phyloP scores from a whole-genome alignment of 2,888 invertebrate genomes.

The Lochmaea capreae region DNA sequence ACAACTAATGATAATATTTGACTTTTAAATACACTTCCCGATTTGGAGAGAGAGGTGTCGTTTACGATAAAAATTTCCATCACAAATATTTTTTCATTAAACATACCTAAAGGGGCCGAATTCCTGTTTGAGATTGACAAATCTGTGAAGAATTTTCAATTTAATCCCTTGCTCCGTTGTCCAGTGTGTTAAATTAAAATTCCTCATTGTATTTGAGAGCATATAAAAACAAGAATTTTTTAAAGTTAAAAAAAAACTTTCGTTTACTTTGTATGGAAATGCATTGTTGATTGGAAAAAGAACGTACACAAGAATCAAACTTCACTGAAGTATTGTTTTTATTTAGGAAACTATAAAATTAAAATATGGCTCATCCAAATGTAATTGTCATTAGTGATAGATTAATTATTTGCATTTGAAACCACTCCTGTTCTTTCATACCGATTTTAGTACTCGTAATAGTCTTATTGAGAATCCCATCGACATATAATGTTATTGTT shows the following conservation, averaged over 20 bases:
- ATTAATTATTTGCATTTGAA: background rate
- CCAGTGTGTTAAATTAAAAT: constrained; percentile 35
- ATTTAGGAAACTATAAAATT: too few species aligned
- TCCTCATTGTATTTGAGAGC: constrained; percentile 15
- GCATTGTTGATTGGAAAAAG: background rate
- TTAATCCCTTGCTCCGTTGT: constrained; percentile 21
- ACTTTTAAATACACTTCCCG: background rate
- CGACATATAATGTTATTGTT: constrained; percentile 22
- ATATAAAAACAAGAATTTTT: constrained; percentile 10
- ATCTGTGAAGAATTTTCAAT: constrained; percentile 30
- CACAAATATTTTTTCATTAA: constrained; percentile 29
- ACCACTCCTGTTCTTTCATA: background rate
- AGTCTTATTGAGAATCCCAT: constrained; percentile 2
- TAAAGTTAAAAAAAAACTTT: background rate
- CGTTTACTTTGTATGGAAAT: background rate
- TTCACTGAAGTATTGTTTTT: too few species aligned
- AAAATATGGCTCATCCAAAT: too few species aligned
- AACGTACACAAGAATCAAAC: too few species aligned
- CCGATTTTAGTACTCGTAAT: background rate
- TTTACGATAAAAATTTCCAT: constrained; percentile 17
- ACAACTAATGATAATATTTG: background rate
- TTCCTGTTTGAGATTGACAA: constrained; percentile 31
- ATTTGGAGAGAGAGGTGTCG: background rate
- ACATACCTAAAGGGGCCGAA: constrained; percentile 16
- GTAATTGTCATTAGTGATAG: background rate